Percentiles rank a stretch among this genome's conserved stretches.
These are phyloP conservation scores for Epinotia demarniana DNA, from an alignment of 2,888 invertebrate species.

Conservation along the genomic window DNA sequence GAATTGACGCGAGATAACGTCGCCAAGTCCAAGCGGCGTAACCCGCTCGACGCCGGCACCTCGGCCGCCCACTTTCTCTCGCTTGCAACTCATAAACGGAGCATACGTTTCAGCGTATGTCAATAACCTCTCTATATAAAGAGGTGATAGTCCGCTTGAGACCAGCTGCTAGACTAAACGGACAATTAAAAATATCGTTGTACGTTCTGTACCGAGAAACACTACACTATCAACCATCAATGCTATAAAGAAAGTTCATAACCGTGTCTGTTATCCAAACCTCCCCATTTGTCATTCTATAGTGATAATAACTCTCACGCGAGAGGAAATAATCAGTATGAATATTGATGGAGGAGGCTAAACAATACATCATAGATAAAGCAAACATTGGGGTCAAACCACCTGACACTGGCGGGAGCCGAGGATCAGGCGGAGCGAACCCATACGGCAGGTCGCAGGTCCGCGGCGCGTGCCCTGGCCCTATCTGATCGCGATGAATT, in stretches of 20 bases:
- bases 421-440: slow-evolving; percentile 53
- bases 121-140: slow-evolving; percentile 60
- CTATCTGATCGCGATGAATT: slow-evolving; percentile 66
- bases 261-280: not conserved
- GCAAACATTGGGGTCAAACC: slow-evolving; percentile 52
- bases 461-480: slow-evolving; percentile 52
- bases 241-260: not conserved
- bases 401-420: slow-evolving; percentile 54
- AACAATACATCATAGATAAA: slow-evolving; percentile 41
- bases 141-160: slow-evolving; percentile 55
- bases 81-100: slow-evolving; percentile 53
- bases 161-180: slow-evolving; percentile 50
- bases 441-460: slow-evolving; percentile 54
- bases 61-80: slow-evolving; percentile 59
- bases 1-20: slow-evolving; percentile 52
- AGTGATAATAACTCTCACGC: slow-evolving; percentile 17
- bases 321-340: slow-evolving; percentile 25
- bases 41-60: slow-evolving; percentile 48
- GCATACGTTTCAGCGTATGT: slow-evolving; percentile 59
- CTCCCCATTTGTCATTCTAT: slow-evolving; percentile 25
- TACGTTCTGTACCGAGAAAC: slow-evolving; percentile 1
- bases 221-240: slow-evolving; percentile 6
- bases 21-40: slow-evolving; percentile 45
- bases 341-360: slow-evolving; percentile 30
- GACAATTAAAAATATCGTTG: slow-evolving; percentile 33